A percentile compares a stretch with the other conserved stretches of the same genome.
phyloP scores from a whole-genome alignment of 2,888 invertebrate genomes.

The Dusona sp. region DNA sequence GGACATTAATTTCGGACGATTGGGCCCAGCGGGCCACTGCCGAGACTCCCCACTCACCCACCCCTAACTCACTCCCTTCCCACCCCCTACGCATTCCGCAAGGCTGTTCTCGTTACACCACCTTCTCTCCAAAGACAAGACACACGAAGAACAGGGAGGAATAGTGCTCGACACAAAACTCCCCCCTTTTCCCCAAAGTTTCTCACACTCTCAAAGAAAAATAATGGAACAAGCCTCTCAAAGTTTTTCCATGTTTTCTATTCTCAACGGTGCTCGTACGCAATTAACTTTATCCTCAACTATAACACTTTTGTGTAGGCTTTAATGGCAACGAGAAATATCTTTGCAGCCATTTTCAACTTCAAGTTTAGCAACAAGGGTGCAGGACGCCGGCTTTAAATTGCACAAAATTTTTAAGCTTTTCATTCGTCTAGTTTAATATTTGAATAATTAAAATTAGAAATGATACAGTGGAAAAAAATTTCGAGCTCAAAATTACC shows the following conservation, averaged over 20 bases:
- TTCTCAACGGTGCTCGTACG: conserved; percentile 61
- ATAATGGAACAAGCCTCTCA: conserved; percentile 23
- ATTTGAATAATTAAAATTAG: no score
- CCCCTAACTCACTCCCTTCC: conserved; percentile 14
- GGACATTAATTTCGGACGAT: conserved; percentile 83
- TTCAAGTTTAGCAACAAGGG: no score
- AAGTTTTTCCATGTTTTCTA: conserved; percentile 61
- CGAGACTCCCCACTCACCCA: conserved; percentile 40
- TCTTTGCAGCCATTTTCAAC: not conserved
- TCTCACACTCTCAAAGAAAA: conserved; percentile 49
- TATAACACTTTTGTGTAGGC: not conserved
- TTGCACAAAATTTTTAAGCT: no score
- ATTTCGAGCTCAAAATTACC: no score
- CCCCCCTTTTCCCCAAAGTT: conserved; percentile 32
- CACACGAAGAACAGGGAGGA: conserved; percentile 9
- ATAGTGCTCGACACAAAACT: conserved; percentile 29
- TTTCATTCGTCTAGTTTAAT: no score
- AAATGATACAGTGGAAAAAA: no score
- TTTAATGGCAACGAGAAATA: not conserved
- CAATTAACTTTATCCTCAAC: conserved; percentile 38
- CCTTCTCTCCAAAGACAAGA: conserved; percentile 46
- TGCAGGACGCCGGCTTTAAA: no score
- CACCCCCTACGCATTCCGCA: conserved; percentile 37
- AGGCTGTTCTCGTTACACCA: conserved; percentile 41
- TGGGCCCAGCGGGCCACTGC: conserved; percentile 80